Evolutionary conservation across 2,797 vertebrate species (phyloP).

Genomic region (Lepus townsendii): DNA sequence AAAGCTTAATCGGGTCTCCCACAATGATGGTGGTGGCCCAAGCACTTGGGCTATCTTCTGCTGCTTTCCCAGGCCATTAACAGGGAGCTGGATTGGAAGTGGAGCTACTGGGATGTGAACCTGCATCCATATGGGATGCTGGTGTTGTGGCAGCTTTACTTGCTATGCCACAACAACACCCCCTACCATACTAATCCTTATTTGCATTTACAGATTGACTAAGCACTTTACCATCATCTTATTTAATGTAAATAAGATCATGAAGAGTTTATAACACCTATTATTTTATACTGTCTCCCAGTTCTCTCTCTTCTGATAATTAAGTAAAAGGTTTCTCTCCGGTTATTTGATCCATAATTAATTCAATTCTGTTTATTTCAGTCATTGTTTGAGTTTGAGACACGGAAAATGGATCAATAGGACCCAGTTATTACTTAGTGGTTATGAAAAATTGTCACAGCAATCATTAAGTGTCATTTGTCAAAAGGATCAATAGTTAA

Average conservation of each 20-base stretch:
- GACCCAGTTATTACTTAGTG: neutral
- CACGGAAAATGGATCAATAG: neutral
- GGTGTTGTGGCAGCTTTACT: no score
- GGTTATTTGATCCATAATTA: neutral
- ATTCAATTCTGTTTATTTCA: neutral
- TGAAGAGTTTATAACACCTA: neutral
- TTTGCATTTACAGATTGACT: conserved; percentile 10
- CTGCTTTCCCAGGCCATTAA: no score
- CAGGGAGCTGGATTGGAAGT: no score
- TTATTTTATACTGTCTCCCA: neutral
- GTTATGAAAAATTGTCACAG: neutral
- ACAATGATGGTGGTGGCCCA: no score
- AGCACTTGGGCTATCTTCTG: no score
- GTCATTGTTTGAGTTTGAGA: neutral
- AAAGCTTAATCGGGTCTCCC: no score
- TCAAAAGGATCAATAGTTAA: neutral
- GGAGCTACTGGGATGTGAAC: no score
- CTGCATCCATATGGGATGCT: no score
- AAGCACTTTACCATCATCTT: conserved; percentile 9
- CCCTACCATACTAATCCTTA: neutral
- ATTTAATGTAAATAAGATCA: conserved; percentile 51
- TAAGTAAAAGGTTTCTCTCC: neutral
- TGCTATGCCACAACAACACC: no score
- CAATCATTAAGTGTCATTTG: neutral
- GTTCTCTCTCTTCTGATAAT: neutral